Conservation (phyloP, 2,797 vertebrate species). For the Bradypus variegatus region DNA sequence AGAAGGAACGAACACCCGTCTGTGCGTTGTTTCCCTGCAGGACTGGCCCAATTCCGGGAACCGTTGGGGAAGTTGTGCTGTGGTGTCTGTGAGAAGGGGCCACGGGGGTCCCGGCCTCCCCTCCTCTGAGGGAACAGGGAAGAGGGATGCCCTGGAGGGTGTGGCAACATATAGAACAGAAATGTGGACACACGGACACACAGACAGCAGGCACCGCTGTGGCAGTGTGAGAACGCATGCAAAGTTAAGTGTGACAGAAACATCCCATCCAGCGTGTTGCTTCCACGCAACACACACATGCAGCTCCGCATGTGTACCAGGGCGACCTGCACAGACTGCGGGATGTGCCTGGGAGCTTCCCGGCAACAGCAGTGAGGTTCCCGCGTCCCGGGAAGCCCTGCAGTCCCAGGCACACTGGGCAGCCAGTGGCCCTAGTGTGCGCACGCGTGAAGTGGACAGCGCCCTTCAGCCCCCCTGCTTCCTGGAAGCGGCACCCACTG, state of each 20-base stretch:
- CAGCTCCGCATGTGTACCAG: rapidly evolving
- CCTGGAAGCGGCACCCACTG: too few species aligned
- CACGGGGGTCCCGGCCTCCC: rapidly evolving
- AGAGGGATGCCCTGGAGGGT: too few species aligned
- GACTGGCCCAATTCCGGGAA: too few species aligned
- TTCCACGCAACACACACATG: background rate
- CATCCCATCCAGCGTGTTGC: too few species aligned
- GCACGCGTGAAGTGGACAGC: rapidly evolving
- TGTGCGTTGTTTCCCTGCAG: too few species aligned
- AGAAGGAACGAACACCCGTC: background rate
- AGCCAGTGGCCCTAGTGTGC: rapidly evolving
- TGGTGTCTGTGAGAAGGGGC: background rate
- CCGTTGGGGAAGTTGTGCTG: rapidly evolving
- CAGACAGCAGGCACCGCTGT: background rate
- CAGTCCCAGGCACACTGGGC: background rate
- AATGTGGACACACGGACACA: too few species aligned
- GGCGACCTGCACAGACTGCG: too few species aligned
- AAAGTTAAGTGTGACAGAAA: too few species aligned
- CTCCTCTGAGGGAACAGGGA: background rate
- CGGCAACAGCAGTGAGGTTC: background rate
- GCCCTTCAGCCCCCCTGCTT: too few species aligned
- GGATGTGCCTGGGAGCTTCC: too few species aligned
- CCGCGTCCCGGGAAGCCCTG: background rate
- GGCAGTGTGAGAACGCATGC: background rate
- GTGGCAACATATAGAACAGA: too few species aligned